phyloP scores from a whole-genome alignment of 2,113 vertebrate genomes.

The Tor tambroides region DNA sequence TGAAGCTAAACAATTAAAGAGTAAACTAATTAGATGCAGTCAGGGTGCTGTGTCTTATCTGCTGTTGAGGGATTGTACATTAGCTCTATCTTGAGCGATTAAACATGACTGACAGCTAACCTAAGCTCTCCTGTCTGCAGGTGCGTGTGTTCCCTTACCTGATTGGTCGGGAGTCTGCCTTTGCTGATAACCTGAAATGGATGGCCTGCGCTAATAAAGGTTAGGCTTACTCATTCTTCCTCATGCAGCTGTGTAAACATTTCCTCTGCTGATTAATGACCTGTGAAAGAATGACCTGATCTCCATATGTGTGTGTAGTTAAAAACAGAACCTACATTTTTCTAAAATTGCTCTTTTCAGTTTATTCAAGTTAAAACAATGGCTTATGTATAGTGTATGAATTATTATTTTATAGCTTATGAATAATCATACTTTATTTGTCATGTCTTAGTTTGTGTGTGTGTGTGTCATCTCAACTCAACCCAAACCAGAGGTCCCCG shows the following conservation, averaged over 20 bases:
- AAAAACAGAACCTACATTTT: not conserved
- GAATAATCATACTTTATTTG: not conserved
- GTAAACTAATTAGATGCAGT: not conserved
- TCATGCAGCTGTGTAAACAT: not conserved
- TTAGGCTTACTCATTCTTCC: conserved; percentile 65
- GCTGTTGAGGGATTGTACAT: not conserved
- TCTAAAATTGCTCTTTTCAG: not conserved
- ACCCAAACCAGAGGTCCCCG: no score
- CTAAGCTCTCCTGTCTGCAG: conserved; percentile 67
- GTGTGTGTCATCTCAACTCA: not conserved
- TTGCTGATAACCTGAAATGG: conserved; percentile 98
- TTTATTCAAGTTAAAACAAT: not conserved
- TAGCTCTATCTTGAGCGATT: conserved; percentile 55
- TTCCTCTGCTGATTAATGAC: not conserved
- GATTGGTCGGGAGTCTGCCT: conserved; percentile 82
- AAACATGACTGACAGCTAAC: conserved; percentile 70
- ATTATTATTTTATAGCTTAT: not conserved
- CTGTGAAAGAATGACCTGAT: not conserved
- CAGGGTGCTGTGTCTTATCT: not conserved
- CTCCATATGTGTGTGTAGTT: not conserved
- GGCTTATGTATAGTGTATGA: not conserved
- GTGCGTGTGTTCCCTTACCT: conserved; percentile 81
- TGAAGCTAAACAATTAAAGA: not conserved
- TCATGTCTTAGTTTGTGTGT: not conserved
- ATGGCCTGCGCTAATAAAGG: conserved; percentile 99